Evolutionary conservation across 2,888 invertebrate genomes (phyloP), one percentile per base, ranked within the genome.

Genomic region (Cancer borealis): DNA sequence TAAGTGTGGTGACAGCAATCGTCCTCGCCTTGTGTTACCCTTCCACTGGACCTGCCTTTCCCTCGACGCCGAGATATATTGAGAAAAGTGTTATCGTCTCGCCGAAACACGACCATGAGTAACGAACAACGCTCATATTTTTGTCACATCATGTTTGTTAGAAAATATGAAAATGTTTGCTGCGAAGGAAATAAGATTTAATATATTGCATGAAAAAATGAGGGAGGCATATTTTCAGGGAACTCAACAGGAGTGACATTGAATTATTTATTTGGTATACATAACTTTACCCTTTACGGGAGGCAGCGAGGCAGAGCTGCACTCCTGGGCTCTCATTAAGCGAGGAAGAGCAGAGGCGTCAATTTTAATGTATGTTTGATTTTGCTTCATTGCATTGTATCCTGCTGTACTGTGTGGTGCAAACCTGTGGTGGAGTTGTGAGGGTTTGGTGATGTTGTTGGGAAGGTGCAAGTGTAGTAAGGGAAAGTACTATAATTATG

Each of bases 291-390:
- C 6, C 26, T 79, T 79, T 79, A 39, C 3, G 12, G 3, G 84
- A 84, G 30, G 17, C 84, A 84, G 39, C 84, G 39, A 39, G 39
- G 84, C 84, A 39, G 84, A n/a, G 17, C 3, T 84, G 39, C 17
- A 39, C 84, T 30, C 12, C 39, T 84, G 84, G 84, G 39, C 14
- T 84, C 39, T 84, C 30, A 84, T 84, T 84, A 79, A 84, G 84
- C 30, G 84, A 39, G 30, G 17, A 39, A 84, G 84, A 39, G 39
- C 12, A 5, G 12, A 39, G 39, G 84, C 14, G 84, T 84, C 73
- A 21, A 30, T 17, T 84, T 84, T 84, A 6, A 10, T 84, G 8
- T 73, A 10, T 66, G 21, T 66, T 14, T 66, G 5, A 66, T 66
- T 39, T 84, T 84, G 14, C 39, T 84, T 73, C 73, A 12, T 14